Evolutionary conservation across 2,113 vertebrate genomes (phyloP).

Genomic region (Carassius carassius): DNA sequence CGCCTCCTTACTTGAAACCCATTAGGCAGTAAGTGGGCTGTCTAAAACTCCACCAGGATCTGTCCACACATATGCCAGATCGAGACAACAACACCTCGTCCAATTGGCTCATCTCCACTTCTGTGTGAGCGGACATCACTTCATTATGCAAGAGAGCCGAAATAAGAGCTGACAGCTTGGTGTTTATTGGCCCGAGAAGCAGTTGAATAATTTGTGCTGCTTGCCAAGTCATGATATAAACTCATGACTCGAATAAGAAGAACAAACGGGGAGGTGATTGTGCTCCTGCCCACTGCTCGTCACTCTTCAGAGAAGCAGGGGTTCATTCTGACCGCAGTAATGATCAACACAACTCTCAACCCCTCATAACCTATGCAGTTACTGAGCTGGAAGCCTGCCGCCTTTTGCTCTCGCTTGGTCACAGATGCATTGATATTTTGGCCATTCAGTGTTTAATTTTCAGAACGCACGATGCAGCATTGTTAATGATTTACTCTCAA

Average conservation of each 20-base stretch:
- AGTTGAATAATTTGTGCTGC: slow-evolving; percentile 62
- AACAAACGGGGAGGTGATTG: slow-evolving; percentile 57
- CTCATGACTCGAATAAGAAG: slow-evolving; percentile 63
- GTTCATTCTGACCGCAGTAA: neutral
- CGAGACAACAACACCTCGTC: neutral
- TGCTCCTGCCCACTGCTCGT: neutral
- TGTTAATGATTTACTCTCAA: slow-evolving; percentile 41
- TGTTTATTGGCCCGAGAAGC: slow-evolving; percentile 61
- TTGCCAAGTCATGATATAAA: slow-evolving; percentile 64
- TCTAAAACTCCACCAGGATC: slow-evolving; percentile 10
- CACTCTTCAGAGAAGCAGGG: neutral
- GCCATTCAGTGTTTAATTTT: slow-evolving; percentile 12
- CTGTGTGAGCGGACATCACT: slow-evolving; percentile 60
- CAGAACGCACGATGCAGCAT: neutral
- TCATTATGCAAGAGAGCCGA: slow-evolving; percentile 66
- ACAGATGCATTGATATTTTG: neutral
- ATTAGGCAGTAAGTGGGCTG: neutral
- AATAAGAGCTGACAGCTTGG: slow-evolving; percentile 67
- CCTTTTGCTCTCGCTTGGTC: neutral
- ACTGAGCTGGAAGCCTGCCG: neutral
- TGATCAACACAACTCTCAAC: neutral
- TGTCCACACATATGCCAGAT: slow-evolving; percentile 4
- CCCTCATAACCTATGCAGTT: neutral
- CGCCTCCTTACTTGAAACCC: neutral
- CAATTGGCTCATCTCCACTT: slow-evolving; percentile 68